Conservation (phyloP, 2,888 invertebrate genomes). For the Trachelus troglodyta region DNA sequence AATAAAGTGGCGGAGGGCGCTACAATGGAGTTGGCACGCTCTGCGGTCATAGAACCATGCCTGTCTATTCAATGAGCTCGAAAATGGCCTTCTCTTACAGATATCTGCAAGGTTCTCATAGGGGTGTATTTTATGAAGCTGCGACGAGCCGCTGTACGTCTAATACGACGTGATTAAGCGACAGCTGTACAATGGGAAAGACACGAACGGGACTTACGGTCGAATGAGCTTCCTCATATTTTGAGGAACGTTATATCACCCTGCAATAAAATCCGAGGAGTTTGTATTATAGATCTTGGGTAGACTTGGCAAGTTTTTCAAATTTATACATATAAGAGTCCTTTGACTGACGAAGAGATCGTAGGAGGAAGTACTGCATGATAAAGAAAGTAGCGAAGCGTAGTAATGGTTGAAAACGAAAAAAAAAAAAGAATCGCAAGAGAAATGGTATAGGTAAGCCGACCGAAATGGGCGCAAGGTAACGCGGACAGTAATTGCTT, state of each 20-base stretch:
- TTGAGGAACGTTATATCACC: not conserved
- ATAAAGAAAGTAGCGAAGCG: not conserved
- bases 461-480: not conserved
- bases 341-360: not conserved
- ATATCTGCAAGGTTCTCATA: slow-evolving; percentile 55
- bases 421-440: slow-evolving; percentile 28
- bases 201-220: not conserved
- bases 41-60: slow-evolving; percentile 65
- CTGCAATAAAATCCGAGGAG: not conserved
- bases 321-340: not conserved
- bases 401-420: not conserved
- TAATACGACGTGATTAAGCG: slow-evolving; percentile 42
- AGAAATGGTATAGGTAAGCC: slow-evolving; percentile 8
- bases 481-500: slow-evolving; percentile 5
- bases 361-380: not conserved
- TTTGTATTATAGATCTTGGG: not conserved
- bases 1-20: slow-evolving; percentile 59
- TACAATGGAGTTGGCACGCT: slow-evolving; percentile 66
- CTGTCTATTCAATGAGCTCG: slow-evolving; percentile 66
- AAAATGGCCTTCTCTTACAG: slow-evolving; percentile 64
- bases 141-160: slow-evolving; percentile 51
- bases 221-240: not conserved
- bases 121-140: slow-evolving; percentile 60
- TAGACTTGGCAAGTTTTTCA: not conserved
- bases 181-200: slow-evolving; percentile 18